phyloP scores from a whole-genome alignment of 2,888 invertebrate genomes.

The Conus canariensis region DNA sequence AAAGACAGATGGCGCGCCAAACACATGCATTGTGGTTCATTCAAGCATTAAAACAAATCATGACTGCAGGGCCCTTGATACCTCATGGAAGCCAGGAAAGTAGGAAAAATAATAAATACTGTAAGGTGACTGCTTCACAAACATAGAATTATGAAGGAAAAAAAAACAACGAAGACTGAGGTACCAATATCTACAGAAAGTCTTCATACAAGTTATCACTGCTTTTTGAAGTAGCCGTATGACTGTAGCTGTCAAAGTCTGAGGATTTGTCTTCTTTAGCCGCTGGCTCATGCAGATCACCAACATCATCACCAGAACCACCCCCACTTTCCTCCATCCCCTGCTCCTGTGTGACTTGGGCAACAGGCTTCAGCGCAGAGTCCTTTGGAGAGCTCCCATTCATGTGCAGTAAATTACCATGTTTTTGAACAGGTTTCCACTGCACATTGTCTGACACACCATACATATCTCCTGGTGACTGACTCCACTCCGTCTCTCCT shows the following conservation, averaged over 20 bases:
- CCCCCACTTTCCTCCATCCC: background rate
- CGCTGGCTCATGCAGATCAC: background rate
- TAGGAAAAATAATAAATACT: background rate
- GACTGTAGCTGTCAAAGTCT: background rate
- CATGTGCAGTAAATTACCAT: slow-evolving; percentile 28
- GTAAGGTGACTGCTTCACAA: background rate
- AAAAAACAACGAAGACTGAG: background rate
- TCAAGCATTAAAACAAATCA: too few species aligned
- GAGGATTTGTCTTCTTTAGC: background rate
- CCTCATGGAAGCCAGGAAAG: background rate
- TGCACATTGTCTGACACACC: background rate
- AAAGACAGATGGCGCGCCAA: too few species aligned
- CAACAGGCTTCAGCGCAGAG: background rate
- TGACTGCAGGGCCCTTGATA: too few species aligned
- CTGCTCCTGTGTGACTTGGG: background rate
- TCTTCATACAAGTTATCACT: slow-evolving; percentile 31
- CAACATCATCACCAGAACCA: background rate
- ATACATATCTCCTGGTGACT: slow-evolving; percentile 19
- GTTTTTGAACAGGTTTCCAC: background rate
- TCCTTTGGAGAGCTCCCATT: slow-evolving; percentile 8
- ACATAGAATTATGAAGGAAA: background rate
- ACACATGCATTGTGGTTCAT: too few species aligned
- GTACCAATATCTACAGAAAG: background rate
- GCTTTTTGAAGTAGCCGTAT: background rate
- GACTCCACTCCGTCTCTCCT: background rate